A percentile compares a stretch with the other conserved stretches of the same genome.
Evolutionary conservation across 2,113 vertebrate genomes (phyloP).

Genomic region (Phalacrocorax carbo): DNA sequence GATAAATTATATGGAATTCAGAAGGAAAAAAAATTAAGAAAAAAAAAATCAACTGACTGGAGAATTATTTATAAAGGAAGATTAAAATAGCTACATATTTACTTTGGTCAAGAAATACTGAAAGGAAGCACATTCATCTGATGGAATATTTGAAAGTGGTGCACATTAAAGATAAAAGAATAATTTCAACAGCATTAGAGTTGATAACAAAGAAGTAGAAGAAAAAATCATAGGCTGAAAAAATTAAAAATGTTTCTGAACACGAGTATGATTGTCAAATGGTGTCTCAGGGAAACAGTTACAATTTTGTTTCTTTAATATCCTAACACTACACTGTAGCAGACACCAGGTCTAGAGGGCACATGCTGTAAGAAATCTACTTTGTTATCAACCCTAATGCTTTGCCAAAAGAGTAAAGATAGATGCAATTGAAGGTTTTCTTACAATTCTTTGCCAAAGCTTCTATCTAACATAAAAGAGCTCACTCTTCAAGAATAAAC

Average conservation of each 20-base stretch:
- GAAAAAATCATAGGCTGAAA: neutral
- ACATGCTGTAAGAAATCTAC: neutral
- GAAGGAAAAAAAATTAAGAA: neutral
- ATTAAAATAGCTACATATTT: neutral
- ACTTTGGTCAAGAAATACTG: neutral
- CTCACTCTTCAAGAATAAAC: neutral
- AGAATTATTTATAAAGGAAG: neutral
- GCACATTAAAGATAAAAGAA: neutral
- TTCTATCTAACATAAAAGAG: neutral
- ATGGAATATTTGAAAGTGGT: neutral
- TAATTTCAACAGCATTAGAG: neutral
- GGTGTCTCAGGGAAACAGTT: neutral
- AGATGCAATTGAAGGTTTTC: neutral
- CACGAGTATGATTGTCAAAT: neutral
- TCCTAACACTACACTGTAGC: neutral
- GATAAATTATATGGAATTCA: neutral
- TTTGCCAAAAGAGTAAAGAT: neutral
- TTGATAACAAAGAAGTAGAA: neutral
- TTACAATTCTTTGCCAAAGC: neutral
- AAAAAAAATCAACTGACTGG: neutral
- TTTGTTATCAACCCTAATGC: too few relatives aligned
- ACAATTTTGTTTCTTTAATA: neutral
- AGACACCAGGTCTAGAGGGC: neutral
- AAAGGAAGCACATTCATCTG: neutral
- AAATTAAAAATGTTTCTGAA: neutral